Evolutionary conservation across 53 echinoderm and acorn worm species (phyloP), one percentile per base, ranked within the genome.

Genomic region (Luidia sarsii): DNA sequence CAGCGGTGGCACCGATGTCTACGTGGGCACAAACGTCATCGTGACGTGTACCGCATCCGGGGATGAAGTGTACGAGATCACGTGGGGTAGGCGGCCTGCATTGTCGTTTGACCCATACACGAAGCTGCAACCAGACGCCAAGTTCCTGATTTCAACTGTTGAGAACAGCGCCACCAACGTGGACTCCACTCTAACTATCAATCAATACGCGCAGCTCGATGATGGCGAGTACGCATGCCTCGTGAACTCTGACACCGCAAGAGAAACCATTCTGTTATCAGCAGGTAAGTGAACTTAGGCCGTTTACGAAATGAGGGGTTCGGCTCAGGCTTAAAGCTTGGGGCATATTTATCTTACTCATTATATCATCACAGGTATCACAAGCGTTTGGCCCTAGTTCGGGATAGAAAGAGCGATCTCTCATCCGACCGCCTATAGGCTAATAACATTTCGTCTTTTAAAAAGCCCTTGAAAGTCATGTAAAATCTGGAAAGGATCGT

Each of bases 231-330:
- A 77, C 61, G 77, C 77, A 77, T 77, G 77, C 32, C 28, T 60
- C 5, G 60, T 77, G 77, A 77, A 77, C 77, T 46, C 45, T 61
- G 77, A 77, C 77, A 77, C 77, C 19, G 77, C 77, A 16, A 77
- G 77, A 31, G 77, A 57, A 19, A 45, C 43, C 20, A 4, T 25
- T 21, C 46, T 46, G 7, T 45, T 77, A 39, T 19, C 0, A 8
- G 77, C 60, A 22, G 33, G 77, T 77, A 61, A 77, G 77, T 29
- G 32, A 23, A 52, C 19, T 21, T 21, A 1, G 9, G 53, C 19
- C 6, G 19, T 52, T 1, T 23, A n/a, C 19, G 19, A 7, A n/a
- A n/a, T n/a, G n/a, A n/a, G n/a, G n/a, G n/a, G n/a, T n/a, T n/a
- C n/a, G n/a, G n/a, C n/a, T n/a, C n/a, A n/a, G n/a, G n/a, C n/a